These are phyloP conservation scores for Xenotilapia leptura DNA, from an alignment of 2,113 vertebrate genomes.

Conservation along the genomic window DNA sequence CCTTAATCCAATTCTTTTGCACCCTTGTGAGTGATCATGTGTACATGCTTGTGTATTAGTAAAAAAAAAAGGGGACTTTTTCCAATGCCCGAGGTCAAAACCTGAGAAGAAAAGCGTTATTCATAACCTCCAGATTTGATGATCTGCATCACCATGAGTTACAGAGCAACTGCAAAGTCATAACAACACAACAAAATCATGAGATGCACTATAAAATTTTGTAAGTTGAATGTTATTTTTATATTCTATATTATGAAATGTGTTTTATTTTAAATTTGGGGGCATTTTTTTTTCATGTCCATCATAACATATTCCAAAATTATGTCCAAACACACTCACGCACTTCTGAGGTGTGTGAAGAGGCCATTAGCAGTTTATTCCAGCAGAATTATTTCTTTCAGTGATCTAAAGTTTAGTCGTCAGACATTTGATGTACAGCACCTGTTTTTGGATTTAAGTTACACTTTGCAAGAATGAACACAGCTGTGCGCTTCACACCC, in stretches of 20 bases:
- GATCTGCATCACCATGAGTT: neutral
- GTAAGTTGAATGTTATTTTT: neutral
- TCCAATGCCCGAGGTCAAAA: neutral
- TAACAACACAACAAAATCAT: neutral
- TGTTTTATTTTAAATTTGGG: neutral
- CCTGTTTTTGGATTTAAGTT: neutral
- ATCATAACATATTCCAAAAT: neutral
- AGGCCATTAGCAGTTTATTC: neutral
- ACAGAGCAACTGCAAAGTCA: neutral
- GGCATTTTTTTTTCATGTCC: neutral
- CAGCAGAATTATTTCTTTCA: neutral
- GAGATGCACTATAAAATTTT: neutral
- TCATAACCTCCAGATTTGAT: neutral
- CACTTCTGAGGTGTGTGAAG: neutral
- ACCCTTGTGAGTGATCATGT: neutral
- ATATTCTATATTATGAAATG: rapidly evolving
- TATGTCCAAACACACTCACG: neutral
- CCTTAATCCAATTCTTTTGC: neutral
- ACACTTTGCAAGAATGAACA: neutral
- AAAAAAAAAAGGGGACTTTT: neutral
- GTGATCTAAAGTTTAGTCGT: neutral
- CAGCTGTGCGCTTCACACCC: neutral
- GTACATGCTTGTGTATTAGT: neutral
- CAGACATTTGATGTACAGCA: neutral
- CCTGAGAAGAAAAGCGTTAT: constrained; percentile 14